Evolutionary conservation across 2,888 invertebrate genomes (phyloP), one percentile per base, ranked within the genome.

Genomic region (Tetropium fuscum): DNA sequence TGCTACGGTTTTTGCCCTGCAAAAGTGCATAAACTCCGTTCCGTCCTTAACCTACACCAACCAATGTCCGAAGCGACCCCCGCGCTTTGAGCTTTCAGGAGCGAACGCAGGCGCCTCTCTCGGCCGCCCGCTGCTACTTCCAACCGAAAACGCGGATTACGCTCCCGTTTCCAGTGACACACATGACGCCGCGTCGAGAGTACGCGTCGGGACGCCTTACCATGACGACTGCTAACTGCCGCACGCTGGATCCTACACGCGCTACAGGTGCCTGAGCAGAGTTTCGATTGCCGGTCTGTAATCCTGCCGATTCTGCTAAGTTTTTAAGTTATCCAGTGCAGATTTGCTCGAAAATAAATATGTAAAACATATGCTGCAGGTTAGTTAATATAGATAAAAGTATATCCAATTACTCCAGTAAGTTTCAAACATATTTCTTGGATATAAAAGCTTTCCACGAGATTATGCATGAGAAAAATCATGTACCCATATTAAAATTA

Each of bases 121-220:
- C 34, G 15, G 34, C 4, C 34, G 34, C 34, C 25, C 48, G 30
- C 20, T 36, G 36, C 22, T 36, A 8, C 32, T 22, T 48, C 48
- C 36, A 34, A 32, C 22, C 27, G 10, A 15, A 15, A 13, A 44
- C 16, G 19, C 27, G 27, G 27, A 22, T 22, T 27, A 16, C 40
- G 51, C 51, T 38, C 38, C 38, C 40, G 51, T 40, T 40, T 51
- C 64, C 64, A 72, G 72, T 72, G 64, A 66, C 58, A 69, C 64
- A 66, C 67, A 70, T 68, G 72, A 57, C 68, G 69, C 45, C 61
- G 69, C 59, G 55, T 30, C 58, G 64, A 48, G 10, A 49, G 59
- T 58, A 66, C 38, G 64, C 66, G 64, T 60, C 60, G 60, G 56
- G 64, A 70, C 63, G 68, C 54, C 38, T n/a, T 48, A 30, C 27